These are phyloP conservation scores for Pachypsylla venusta DNA, from an alignment of 1,140 invertebrate genomes.

Conservation along the genomic window DNA sequence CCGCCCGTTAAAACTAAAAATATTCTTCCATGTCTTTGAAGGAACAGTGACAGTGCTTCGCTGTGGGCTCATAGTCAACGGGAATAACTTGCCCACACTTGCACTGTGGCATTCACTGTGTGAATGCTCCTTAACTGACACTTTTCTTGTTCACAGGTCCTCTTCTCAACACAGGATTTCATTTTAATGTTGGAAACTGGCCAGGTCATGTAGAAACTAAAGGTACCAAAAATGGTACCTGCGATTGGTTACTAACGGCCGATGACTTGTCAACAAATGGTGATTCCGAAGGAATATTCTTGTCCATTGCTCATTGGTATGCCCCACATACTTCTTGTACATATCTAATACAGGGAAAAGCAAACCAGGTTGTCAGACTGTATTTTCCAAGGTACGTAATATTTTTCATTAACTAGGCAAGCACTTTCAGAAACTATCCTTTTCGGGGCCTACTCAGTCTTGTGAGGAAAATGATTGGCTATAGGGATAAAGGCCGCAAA, in stretches of 20 bases:
- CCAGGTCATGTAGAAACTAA: constrained; percentile 76
- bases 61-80: no score
- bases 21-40: no score
- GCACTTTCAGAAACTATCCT: no score
- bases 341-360: constrained; percentile 66
- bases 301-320: constrained; percentile 84
- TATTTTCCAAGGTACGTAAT: constrained; percentile 70
- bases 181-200: constrained; percentile 87
- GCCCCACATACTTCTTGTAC: constrained; percentile 79
- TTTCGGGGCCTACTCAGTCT: no score
- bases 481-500: no score
- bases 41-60: no score
- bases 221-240: constrained; percentile 62
- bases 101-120: no score
- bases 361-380: constrained; percentile 67
- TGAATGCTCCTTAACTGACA: no score
- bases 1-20: no score
- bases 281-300: constrained; percentile 68
- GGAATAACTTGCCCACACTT: no score
- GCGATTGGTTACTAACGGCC: constrained; percentile 71
- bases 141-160: constrained; percentile 51
- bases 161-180: constrained; percentile 75
- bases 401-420: no score
- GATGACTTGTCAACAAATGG: constrained; percentile 56
- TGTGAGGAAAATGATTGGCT: no score